A percentile compares a stretch with the other conserved stretches of the same genome.
Conservation (phyloP, 2,113 vertebrate genomes). For the Gymnarchus niloticus region DNA sequence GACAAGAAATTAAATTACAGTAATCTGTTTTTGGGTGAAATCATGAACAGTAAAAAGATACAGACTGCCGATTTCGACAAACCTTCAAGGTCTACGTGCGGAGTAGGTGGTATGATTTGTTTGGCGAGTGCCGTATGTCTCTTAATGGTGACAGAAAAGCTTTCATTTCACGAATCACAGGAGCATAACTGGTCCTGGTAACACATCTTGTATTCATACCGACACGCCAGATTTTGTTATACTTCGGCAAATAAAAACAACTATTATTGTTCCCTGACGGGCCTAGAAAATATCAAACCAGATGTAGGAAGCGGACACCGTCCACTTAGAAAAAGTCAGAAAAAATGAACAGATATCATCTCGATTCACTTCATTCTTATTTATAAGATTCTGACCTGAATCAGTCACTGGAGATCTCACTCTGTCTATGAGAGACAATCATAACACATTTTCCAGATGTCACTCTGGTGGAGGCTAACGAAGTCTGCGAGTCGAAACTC, state of each 20-base stretch:
- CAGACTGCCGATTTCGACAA: background rate
- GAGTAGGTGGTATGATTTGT: background rate
- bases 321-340: background rate
- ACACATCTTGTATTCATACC: background rate
- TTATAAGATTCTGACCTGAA: conserved; percentile 3
- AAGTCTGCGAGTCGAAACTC: background rate
- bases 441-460: background rate
- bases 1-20: background rate
- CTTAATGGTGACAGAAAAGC: no score
- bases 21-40: background rate
- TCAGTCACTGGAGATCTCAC: background rate
- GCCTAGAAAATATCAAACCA: background rate
- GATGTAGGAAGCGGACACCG: background rate
- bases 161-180: background rate
- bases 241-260: background rate
- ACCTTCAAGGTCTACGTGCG: background rate
- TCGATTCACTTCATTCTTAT: background rate
- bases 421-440: background rate
- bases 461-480: background rate
- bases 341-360: background rate
- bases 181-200: background rate
- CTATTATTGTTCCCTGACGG: background rate
- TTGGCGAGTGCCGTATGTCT: background rate
- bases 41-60: background rate
- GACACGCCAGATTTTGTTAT: background rate